A percentile compares a stretch with the other conserved stretches of the same genome.
phyloP scores from a whole-genome alignment of 2,113 vertebrate genomes.

The Natator depressus region DNA sequence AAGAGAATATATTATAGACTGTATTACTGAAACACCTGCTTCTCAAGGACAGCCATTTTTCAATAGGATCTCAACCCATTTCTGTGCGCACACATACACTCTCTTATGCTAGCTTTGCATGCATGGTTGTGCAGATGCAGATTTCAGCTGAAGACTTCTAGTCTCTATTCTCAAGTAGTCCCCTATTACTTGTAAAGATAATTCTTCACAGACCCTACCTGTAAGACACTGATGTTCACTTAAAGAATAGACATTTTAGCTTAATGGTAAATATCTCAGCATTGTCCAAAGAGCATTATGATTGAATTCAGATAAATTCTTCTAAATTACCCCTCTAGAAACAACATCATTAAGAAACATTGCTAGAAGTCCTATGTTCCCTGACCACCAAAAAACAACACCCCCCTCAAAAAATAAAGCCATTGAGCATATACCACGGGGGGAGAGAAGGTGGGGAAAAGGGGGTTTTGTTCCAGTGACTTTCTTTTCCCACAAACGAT shows the following conservation, averaged over 20 bases:
- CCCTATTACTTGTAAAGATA: neutral
- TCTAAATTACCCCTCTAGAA: neutral
- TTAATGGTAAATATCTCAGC: too few relatives aligned
- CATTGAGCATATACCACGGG: neutral
- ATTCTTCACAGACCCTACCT: neutral
- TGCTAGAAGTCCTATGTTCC: neutral
- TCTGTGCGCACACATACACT: fast-evolving
- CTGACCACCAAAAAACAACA: neutral
- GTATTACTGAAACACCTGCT: too few relatives aligned
- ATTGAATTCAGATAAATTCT: neutral
- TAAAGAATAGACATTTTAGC: neutral
- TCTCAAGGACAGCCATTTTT: too few relatives aligned
- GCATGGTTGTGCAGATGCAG: neutral
- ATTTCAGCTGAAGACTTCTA: neutral
- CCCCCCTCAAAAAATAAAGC: too few relatives aligned
- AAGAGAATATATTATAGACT: too few relatives aligned
- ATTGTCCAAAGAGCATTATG: neutral
- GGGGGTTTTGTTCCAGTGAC: neutral
- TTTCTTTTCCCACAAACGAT: neutral
- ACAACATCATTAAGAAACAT: neutral
- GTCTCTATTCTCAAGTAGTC: neutral
- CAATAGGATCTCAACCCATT: too few relatives aligned
- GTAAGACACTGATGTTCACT: neutral
- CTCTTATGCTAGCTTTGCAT: neutral
- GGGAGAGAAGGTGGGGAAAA: neutral